phyloP scores from a whole-genome alignment of 2,113 vertebrate genomes.

The Cardinalis cardinalis region DNA sequence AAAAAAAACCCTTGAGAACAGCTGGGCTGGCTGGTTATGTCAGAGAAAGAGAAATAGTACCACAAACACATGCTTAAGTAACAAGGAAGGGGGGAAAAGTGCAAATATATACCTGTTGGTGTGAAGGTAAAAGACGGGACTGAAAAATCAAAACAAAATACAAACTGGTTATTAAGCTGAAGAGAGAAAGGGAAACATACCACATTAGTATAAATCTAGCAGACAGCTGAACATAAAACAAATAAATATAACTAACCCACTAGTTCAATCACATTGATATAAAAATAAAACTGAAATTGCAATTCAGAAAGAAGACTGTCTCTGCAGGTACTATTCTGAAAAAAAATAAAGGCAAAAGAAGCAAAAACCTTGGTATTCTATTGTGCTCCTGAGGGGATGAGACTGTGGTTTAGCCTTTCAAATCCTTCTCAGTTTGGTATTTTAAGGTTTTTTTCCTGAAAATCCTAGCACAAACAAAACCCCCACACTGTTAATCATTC shows the following conservation, averaged over 20 bases:
- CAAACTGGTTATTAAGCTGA: slow-evolving; percentile 83
- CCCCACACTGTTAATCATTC: slow-evolving; percentile 52
- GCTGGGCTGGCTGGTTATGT: slow-evolving; percentile 51
- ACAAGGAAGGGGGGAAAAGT: slow-evolving; percentile 73
- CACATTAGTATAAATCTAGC: slow-evolving; percentile 82
- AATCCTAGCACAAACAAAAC: slow-evolving; percentile 50
- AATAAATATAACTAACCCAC: slow-evolving; percentile 69
- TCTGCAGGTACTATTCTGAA: slow-evolving; percentile 10
- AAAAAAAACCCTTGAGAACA: background rate
- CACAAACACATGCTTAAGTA: slow-evolving; percentile 71
- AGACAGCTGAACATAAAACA: slow-evolving; percentile 76
- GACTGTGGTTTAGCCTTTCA: slow-evolving; percentile 37
- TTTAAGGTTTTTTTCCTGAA: background rate
- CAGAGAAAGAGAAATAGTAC: slow-evolving; percentile 60
- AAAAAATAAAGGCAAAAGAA: background rate
- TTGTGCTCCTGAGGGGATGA: background rate
- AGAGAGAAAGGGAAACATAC: slow-evolving; percentile 80
- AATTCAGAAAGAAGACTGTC: slow-evolving; percentile 35
- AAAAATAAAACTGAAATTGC: slow-evolving; percentile 55
- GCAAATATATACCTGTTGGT: slow-evolving; percentile 93
- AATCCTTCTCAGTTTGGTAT: slow-evolving; percentile 38
- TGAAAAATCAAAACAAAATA: slow-evolving; percentile 86
- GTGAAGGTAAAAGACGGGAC: slow-evolving; percentile 99
- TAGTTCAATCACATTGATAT: slow-evolving; percentile 50
- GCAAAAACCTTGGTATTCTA: background rate